Percentiles rank a stretch among this genome's conserved stretches.
phyloP scores from a whole-genome alignment of 1,140 invertebrate species.

The Lysiphlebus fabarum region DNA sequence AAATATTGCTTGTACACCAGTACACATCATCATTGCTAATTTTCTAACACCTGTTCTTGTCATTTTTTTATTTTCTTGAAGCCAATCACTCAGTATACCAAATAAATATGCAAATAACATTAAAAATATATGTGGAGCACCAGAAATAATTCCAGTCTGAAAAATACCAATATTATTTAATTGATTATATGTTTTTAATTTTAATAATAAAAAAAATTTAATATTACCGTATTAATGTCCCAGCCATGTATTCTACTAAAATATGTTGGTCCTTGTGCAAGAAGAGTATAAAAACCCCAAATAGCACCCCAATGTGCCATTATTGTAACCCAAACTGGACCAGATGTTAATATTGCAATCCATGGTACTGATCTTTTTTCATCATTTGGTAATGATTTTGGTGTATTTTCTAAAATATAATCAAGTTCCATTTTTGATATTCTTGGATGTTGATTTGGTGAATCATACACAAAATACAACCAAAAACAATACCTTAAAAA shows the following conservation, averaged over 20 bases:
- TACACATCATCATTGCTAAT: constrained; percentile 60
- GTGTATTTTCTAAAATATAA: constrained; percentile 62
- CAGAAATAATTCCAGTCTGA: constrained; percentile 66
- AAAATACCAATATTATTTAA: not conserved
- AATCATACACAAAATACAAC: constrained; percentile 63
- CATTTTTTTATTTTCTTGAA: constrained; percentile 59
- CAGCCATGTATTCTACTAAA: constrained; percentile 80
- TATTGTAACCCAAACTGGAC: constrained; percentile 75
- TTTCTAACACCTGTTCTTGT: constrained; percentile 63
- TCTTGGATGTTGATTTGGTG: constrained; percentile 70
- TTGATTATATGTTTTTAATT: not conserved
- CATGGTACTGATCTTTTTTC: constrained; percentile 65
- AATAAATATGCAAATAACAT: constrained; percentile 62
- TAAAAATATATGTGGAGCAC: constrained; percentile 62
- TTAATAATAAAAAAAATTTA: not conserved
- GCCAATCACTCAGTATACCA: constrained; percentile 60
- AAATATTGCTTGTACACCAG: constrained; percentile 57
- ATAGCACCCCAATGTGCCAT: constrained; percentile 75
- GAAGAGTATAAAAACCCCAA: constrained; percentile 83
- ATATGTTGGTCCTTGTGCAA: constrained; percentile 82
- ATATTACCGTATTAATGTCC: constrained; percentile 74
- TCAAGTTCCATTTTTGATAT: constrained; percentile 67
- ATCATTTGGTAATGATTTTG: constrained; percentile 47
- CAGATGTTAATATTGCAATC: constrained; percentile 68
- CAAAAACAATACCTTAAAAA: constrained; percentile 54